phyloP scores from a whole-genome alignment of 2,888 invertebrate species.

The Pheosia tremula region DNA sequence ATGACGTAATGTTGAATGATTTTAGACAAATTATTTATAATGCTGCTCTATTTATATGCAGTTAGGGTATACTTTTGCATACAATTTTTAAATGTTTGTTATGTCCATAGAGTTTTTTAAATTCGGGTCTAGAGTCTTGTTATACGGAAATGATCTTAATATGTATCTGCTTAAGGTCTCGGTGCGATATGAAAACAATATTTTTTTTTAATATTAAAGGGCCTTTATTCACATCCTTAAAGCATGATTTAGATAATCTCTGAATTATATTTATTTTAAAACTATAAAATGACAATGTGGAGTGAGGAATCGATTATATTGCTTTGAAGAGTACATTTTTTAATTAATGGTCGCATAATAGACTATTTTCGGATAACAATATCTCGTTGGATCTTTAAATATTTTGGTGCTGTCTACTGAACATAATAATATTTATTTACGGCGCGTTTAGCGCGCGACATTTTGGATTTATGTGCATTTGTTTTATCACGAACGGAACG shows the following conservation, averaged over 20 bases:
- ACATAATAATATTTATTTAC: constrained; percentile 34
- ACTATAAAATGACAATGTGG: not conserved
- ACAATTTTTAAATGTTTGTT: constrained; percentile 36
- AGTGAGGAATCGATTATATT: not conserved
- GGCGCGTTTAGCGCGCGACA: constrained; percentile 22
- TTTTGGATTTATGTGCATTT: constrained; percentile 52
- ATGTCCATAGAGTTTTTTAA: constrained; percentile 24
- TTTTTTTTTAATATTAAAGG: not conserved
- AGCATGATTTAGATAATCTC: not conserved
- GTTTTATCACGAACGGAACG: constrained; percentile 39
- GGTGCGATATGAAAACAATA: constrained; percentile 8
- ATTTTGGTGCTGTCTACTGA: constrained; percentile 44
- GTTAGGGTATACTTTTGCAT: constrained; percentile 28
- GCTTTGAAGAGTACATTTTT: not conserved
- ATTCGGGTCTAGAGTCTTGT: constrained; percentile 12
- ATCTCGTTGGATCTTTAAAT: constrained; percentile 20
- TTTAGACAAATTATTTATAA: constrained; percentile 22
- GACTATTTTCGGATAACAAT: constrained; percentile 10
- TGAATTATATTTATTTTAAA: too few relatives aligned
- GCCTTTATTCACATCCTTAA: not conserved
- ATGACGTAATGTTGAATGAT: constrained; percentile 30
- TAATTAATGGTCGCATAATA: constrained; percentile 5
- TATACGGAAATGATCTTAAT: constrained; percentile 35
- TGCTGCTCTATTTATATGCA: not conserved
- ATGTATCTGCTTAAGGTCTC: not conserved